Evolutionary conservation across 2,888 invertebrate genomes (phyloP).

Genomic region (Ephialtes manifestator): DNA sequence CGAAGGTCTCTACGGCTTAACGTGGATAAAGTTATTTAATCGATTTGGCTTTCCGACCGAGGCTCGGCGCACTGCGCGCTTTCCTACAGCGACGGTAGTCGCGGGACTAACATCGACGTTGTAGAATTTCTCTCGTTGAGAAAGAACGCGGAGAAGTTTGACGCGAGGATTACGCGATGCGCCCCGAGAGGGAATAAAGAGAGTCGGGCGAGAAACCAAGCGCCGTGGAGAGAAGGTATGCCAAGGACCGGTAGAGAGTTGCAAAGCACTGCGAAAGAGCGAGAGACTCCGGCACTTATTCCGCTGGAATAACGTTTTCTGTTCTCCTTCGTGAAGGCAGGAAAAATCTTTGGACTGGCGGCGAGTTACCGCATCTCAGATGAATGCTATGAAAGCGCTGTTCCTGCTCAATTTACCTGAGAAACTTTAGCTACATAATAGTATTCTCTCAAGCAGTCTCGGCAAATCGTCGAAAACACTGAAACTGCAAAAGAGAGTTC

Average conservation of each 20-base stretch:
- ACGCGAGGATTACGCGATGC: conserved; percentile 68
- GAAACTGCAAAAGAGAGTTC: conserved; percentile 23
- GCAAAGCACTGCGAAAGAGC: conserved; percentile 27
- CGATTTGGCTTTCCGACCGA: conserved; percentile 59
- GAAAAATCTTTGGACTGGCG: conserved; percentile 64
- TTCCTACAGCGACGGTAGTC: conserved; percentile 5
- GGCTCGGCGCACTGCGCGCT: background rate
- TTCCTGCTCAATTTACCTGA: conserved; percentile 58
- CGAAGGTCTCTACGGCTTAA: conserved; percentile 43
- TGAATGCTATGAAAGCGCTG: conserved; percentile 45
- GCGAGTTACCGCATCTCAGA: conserved; percentile 47
- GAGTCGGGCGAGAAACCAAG: conserved; percentile 13
- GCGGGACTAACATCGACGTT: conserved; percentile 62
- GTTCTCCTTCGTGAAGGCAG: conserved; percentile 57
- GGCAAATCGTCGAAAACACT: conserved; percentile 28
- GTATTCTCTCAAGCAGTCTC: conserved; percentile 29
- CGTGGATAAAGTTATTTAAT: conserved; percentile 63
- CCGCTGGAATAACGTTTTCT: conserved; percentile 71
- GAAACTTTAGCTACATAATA: conserved; percentile 31
- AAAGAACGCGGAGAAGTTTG: conserved; percentile 71
- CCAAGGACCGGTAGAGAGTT: conserved; percentile 8
- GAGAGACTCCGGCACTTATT: conserved; percentile 64
- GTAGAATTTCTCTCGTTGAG: conserved; percentile 61
- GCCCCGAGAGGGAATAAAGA: conserved; percentile 24
- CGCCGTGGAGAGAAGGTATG: background rate